Evolutionary conservation across 2,888 invertebrate species (phyloP).

Genomic region (Itoplectis maculator): DNA sequence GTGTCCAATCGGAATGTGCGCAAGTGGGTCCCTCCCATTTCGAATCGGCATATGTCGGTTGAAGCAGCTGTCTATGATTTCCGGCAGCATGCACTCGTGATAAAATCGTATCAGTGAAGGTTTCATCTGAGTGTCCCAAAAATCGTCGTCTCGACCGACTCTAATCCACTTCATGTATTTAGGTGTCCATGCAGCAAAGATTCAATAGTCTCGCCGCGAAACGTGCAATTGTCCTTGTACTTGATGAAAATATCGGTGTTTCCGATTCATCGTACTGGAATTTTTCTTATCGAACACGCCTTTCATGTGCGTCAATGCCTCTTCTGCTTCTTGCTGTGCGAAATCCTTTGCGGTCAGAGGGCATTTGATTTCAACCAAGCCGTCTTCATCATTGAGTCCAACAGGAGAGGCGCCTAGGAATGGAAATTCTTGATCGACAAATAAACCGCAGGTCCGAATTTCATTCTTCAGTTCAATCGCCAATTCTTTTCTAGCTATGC

Average conservation of each 20-base stretch:
- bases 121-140: conserved; percentile 66
- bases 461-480: conserved; percentile 18
- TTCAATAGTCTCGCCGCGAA: conserved; percentile 59
- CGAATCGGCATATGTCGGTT: conserved; percentile 64
- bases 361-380: no score
- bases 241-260: conserved; percentile 68
- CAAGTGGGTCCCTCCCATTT: no score
- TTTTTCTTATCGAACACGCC: conserved; percentile 45
- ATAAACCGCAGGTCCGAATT: no score
- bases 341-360: no score
- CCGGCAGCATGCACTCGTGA: conserved; percentile 61
- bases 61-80: no score
- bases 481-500: conserved; percentile 35
- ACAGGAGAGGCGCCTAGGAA: no score
- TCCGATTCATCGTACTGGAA: conserved; percentile 54
- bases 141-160: conserved; percentile 60
- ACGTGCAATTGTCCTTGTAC: conserved; percentile 71
- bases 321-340: no score
- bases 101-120: conserved; percentile 61
- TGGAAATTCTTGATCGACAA: no score
- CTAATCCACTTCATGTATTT: conserved; percentile 45
- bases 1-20: no score
- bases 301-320: no score
- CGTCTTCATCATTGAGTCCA: no score
- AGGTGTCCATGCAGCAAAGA: conserved; percentile 66